Conservation (phyloP, 2,113 vertebrate genomes). For the Cariama cristata region DNA sequence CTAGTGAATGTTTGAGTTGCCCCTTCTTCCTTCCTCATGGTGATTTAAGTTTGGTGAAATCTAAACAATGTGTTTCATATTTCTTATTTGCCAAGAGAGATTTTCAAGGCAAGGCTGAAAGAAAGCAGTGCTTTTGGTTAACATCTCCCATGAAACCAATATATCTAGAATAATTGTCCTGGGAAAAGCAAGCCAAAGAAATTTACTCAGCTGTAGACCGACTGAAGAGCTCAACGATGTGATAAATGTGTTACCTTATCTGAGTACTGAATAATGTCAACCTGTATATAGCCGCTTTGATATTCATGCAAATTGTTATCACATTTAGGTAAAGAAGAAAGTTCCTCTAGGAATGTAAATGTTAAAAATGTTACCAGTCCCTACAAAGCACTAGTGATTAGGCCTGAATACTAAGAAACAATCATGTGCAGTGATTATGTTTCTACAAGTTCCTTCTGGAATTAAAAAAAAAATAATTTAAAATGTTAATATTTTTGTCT, state of each 20-base stretch:
- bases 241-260: slow-evolving; percentile 37
- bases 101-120: slow-evolving; percentile 27
- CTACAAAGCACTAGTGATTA: not conserved
- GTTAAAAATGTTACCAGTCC: not conserved
- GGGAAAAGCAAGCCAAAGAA: slow-evolving; percentile 43
- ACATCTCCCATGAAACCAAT: slow-evolving; percentile 41
- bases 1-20: not conserved
- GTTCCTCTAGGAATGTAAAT: not conserved
- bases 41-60: slow-evolving; percentile 54
- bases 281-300: not conserved
- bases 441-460: not conserved
- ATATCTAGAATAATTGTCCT: slow-evolving; percentile 40
- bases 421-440: not conserved
- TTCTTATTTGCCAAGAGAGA: slow-evolving; percentile 39
- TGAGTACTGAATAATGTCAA: not conserved
- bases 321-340: not conserved
- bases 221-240: not conserved
- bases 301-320: not conserved
- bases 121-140: slow-evolving; percentile 41
- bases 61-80: slow-evolving; percentile 53
- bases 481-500: not conserved
- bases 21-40: not conserved
- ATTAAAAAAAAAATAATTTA: not conserved
- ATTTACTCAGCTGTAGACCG: slow-evolving; percentile 21
- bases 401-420: not conserved